A percentile compares a stretch with the other conserved stretches of the same genome.
Evolutionary conservation across 2,113 vertebrate genomes (phyloP).

Genomic region (Eurystomus gularis): DNA sequence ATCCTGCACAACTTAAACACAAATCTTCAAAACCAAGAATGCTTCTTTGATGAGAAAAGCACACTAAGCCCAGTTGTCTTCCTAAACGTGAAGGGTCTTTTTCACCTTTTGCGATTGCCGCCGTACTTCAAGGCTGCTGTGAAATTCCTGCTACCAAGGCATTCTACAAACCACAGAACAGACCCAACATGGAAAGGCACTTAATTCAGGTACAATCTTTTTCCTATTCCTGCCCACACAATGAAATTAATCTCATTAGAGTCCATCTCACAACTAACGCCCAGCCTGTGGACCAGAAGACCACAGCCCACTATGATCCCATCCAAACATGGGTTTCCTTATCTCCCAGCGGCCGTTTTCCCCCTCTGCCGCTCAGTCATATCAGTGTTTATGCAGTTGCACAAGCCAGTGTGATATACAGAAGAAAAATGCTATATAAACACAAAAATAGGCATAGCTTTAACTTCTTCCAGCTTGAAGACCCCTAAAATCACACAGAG

Average conservation of each 20-base stretch:
- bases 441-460: accelerated
- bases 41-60: not conserved
- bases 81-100: not conserved
- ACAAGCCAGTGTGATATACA: not conserved
- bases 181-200: not conserved
- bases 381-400: not conserved
- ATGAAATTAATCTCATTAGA: not conserved
- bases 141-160: not conserved
- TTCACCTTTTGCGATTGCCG: accelerated
- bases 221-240: not conserved
- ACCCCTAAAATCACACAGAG: not conserved
- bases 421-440: not conserved
- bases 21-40: not conserved
- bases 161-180: not conserved
- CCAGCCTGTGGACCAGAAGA: not conserved
- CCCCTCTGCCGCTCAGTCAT: not conserved
- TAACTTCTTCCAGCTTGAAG: not conserved
- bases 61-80: not conserved
- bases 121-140: not conserved
- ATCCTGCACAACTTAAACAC: not conserved
- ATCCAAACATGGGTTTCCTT: not conserved
- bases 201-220: not conserved
- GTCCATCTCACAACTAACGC: not conserved
- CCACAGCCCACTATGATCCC: not conserved
- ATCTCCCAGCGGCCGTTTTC: not conserved